phyloP scores from a whole-genome alignment of 2,113 vertebrate genomes.

The Oryzias javanicus region DNA sequence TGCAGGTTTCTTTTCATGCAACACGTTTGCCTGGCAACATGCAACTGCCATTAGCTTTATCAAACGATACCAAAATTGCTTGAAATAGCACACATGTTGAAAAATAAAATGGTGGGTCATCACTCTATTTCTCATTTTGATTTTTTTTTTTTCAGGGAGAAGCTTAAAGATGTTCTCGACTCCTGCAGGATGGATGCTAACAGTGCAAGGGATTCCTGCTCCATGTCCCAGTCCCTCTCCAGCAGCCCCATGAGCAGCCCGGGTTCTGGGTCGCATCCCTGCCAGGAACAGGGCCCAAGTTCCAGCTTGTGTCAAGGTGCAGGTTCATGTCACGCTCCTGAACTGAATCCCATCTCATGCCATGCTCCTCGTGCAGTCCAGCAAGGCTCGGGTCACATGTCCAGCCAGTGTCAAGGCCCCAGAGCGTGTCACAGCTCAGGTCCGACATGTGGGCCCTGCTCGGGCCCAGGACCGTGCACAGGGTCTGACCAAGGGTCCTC shows the following conservation, averaged over 20 bases:
- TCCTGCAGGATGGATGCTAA: conserved; percentile 74
- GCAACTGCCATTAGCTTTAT: conserved; percentile 38
- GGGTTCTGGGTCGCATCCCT: conserved; percentile 37
- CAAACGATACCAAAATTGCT: conserved; percentile 15
- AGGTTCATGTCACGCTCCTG: conserved; percentile 44
- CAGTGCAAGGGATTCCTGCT: conserved; percentile 72
- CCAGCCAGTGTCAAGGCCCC: conserved; percentile 53
- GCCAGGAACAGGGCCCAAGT: conserved; percentile 51
- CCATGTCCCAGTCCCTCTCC: conserved; percentile 70
- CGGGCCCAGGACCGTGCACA: conserved; percentile 34
- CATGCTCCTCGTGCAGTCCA: conserved; percentile 52
- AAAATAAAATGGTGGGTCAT: too few species aligned
- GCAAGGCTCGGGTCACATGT: conserved; percentile 48
- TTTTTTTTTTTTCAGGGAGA: conserved; percentile 77
- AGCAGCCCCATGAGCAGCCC: conserved; percentile 67
- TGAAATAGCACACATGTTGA: conserved; percentile 21
- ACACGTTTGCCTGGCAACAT: too few species aligned
- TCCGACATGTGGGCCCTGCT: conserved; percentile 20
- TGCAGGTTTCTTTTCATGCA: too few species aligned
- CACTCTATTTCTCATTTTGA: background rate
- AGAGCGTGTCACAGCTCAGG: conserved; percentile 31
- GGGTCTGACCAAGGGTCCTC: conserved; percentile 57
- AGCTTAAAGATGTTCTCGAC: conserved; percentile 90
- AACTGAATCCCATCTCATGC: conserved; percentile 44
- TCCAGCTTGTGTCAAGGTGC: conserved; percentile 62